Base-by-base conservation (phyloP, 2,113 vertebrate genomes). In the Paramormyrops kingsleyae region DNA sequence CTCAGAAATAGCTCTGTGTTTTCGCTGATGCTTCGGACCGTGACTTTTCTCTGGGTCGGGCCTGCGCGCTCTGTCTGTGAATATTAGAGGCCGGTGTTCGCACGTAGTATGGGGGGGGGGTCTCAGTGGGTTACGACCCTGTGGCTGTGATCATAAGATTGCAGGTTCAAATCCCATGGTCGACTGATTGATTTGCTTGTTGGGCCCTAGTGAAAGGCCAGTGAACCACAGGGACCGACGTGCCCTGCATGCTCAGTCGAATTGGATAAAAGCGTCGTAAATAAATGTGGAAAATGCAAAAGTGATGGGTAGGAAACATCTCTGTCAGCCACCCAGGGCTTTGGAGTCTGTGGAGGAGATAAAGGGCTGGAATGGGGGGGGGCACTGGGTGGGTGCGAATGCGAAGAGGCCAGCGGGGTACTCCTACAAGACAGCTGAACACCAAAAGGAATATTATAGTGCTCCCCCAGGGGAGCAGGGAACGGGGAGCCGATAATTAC, bases 401-500 rank as follows among this genome's bases (percentile, higher is more conserved):
- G 77, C 10, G 80, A 12, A 7, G 24, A 46, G 44, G 44, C 27
- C 19, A 66, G 83, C 44, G 15, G 35, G 89, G 87, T 74, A 88
- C 83, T 86, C 77, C 17, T 31, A 59, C 53, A 90, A 52, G 87
- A 74, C 90, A 92, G 88, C 89, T 90, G 88, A 90, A 83, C 35
- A 35, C 49, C 70, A 89, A 62, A 85, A 83, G 74, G 89, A 89
- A 89, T 47, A 24, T 66, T 83, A 53, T 89, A 88, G 89, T 91
- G 85, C 62, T 56, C 52, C 90, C 93, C 92, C 91, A 0, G 49
- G 93, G 91, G 92, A 92, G 8, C 84, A 91, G 89, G 88, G 89
- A n/a, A 88, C 35, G 7, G 1, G 83, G 87, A 83, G 19, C 21
- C 2, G 90, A 90, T 93, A 94, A 94, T 93, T 95, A 91, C 90